A percentile compares a stretch with the other conserved stretches of the same genome.
Conservation (phyloP, 2,797 vertebrate genomes). For the Pipistrellus kuhlii region DNA sequence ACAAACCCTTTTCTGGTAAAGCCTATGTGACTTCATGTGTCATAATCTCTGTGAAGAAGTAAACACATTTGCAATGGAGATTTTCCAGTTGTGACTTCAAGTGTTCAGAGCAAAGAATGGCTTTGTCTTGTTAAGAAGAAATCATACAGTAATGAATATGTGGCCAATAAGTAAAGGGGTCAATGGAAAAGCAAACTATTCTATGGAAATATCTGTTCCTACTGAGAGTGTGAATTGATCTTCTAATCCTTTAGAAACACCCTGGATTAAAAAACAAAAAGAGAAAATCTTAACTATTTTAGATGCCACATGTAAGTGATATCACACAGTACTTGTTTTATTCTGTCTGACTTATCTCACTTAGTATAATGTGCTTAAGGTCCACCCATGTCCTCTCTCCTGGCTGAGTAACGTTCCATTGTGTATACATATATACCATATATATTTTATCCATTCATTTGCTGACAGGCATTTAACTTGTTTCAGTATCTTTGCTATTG, state of each 20-base stretch:
- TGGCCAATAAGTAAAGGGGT: background rate
- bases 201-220: background rate
- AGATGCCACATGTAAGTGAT: background rate
- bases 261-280: background rate
- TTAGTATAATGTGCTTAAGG: background rate
- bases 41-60: background rate
- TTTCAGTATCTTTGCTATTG: background rate
- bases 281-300: background rate
- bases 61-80: background rate
- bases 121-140: background rate
- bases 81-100: background rate
- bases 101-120: background rate
- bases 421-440: too few relatives aligned
- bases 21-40: background rate
- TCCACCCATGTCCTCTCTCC: background rate
- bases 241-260: background rate
- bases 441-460: background rate
- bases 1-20: background rate
- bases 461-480: background rate
- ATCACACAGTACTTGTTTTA: background rate
- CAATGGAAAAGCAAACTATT: background rate
- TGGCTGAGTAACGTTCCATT: background rate
- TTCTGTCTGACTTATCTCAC: background rate
- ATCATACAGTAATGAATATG: background rate
- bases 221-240: background rate